These are phyloP conservation scores for Actenoides hombroni DNA, from an alignment of 2,113 vertebrate species.

Conservation along the genomic window DNA sequence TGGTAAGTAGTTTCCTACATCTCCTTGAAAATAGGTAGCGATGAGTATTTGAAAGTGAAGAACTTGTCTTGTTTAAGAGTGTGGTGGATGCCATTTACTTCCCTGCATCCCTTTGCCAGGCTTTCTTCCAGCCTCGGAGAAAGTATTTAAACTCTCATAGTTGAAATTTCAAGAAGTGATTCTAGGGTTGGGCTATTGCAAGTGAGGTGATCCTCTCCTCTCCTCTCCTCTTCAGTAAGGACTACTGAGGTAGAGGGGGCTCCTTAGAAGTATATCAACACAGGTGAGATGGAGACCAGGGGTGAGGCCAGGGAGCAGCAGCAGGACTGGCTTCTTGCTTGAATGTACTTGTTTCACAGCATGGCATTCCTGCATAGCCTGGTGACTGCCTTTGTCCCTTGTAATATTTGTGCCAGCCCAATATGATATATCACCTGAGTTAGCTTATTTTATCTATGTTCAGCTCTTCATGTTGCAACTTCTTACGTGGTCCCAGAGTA, in stretches of 20 bases:
- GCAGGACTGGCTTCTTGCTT: not conserved
- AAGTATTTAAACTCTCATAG: not conserved
- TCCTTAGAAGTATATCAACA: not conserved
- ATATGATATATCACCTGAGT: not conserved
- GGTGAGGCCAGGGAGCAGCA: not conserved
- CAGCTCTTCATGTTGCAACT: not conserved
- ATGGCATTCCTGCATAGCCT: not conserved
- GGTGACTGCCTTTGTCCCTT: not conserved
- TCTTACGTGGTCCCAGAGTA: not conserved
- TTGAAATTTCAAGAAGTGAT: not conserved
- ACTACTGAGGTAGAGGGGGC: not conserved
- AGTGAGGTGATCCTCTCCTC: rapidly evolving
- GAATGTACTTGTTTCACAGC: not conserved
- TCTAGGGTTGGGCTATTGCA: not conserved
- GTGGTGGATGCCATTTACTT: not conserved
- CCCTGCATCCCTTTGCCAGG: not conserved
- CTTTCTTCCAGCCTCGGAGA: not conserved
- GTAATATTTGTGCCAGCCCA: not conserved
- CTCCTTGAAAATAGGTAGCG: not conserved
- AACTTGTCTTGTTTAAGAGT: not conserved
- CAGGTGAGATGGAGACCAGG: not conserved
- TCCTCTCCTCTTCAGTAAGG: not conserved
- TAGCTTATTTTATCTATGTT: not conserved
- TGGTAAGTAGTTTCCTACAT: not conserved
- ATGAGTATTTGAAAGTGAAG: not conserved